Evolutionary conservation across 2,113 vertebrate species (phyloP), one percentile per base, ranked within the genome.

Genomic region (Condylura cristata): DNA sequence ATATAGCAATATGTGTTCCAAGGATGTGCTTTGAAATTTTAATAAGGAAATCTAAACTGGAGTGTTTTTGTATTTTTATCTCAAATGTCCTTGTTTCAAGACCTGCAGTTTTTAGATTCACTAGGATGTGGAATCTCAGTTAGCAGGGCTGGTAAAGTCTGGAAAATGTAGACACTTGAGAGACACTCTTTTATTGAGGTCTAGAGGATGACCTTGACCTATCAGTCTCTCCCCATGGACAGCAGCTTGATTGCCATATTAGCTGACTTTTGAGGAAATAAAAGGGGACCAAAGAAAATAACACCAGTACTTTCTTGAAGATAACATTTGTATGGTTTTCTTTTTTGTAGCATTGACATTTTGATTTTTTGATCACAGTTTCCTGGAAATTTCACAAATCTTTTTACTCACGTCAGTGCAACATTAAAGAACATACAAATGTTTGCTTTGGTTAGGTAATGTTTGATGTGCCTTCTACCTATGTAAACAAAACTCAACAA

Each of bases 11-110:
- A 41, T 76, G 39, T 90, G 34, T 79, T 84, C 70, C 37, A 89
- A 92, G 37, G 39, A 60, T 72, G 5, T 76, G 28, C 89, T 93
- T 95, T 96, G 89, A 95, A 93, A 95, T 89, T 95, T 84, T 95
- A 91, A 93, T 70, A 80, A 89, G 76, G 28, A 90, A 89, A 96
- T 76, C n/a, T 3, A 89, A 82, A 46, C 34, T 11, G 1, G 22
- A 81, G 66, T 20, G 28, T 44, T 92, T 92, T 74, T 89, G 11
- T 84, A 53, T 88, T 96, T 93, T 91, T 32, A 66, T 72, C 48
- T 84, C 39, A 95, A 83, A 65, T 91, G 12, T 83, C 82, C 68
- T 74, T 85, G 37, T 75, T 71, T 41, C 83, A 80, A 93, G 18
- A 70, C 18, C 71, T 84, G 17, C 41, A 32, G 22, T 39, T 8